phyloP scores from a whole-genome alignment of 1,140 invertebrate genomes.

The Trichogramma pretiosum region DNA sequence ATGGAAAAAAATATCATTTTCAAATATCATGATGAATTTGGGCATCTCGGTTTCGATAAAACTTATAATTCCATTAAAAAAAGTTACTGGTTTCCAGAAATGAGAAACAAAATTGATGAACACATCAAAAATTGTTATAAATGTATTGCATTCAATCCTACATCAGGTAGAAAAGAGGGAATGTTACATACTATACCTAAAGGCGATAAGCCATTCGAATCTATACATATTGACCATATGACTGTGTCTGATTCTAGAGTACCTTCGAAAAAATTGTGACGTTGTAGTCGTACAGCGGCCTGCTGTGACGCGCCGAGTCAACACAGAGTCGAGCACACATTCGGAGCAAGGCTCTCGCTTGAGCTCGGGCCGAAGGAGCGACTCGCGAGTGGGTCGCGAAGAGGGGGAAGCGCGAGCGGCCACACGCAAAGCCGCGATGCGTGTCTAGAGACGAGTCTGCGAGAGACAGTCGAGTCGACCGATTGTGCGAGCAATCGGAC shows the following conservation, averaged over 20 bases:
- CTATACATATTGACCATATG: no score
- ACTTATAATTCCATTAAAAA: not conserved
- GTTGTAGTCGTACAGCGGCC: no score
- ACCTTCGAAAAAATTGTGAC: not conserved
- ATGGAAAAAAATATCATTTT: slow-evolving; percentile 3
- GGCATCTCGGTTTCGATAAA: not conserved
- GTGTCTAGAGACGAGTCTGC: no score
- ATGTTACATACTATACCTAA: slow-evolving; percentile 1
- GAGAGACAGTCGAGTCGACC: no score
- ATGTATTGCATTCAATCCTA: not conserved
- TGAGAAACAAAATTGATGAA: not conserved
- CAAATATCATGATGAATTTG: not conserved
- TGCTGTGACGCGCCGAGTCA: no score
- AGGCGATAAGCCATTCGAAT: not conserved
- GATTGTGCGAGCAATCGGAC: no score
- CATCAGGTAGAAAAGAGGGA: slow-evolving; percentile 4
- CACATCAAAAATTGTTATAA: not conserved
- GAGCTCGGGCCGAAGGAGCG: no score
- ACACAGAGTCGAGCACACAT: no score
- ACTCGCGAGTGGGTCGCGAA: no score
- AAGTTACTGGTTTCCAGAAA: not conserved
- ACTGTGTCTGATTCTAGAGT: not conserved
- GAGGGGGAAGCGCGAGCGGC: no score
- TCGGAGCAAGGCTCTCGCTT: no score
- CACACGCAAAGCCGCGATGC: no score